Evolutionary conservation across 2,113 vertebrate genomes (phyloP).

Genomic region (Syngnathus floridae): DNA sequence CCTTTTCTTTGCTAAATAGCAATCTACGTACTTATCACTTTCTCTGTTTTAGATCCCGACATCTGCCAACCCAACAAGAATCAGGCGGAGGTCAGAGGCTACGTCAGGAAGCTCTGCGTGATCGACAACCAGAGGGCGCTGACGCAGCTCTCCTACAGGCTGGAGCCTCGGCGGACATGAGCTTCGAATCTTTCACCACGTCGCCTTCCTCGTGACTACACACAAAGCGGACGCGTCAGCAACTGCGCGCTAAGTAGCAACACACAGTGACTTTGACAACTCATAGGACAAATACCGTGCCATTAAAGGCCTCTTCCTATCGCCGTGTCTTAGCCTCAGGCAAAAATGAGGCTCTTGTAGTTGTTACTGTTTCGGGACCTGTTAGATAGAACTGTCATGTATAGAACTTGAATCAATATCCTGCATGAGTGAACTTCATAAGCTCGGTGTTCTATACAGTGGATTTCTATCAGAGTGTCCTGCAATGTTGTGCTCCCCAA

Average conservation of each 20-base stretch:
- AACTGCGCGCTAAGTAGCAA: conserved; percentile 41
- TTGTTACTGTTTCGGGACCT: conserved; percentile 47
- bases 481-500: conserved; percentile 42
- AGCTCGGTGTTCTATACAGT: conserved; percentile 62
- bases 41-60: conserved; percentile 77
- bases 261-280: conserved; percentile 30
- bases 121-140: conserved; percentile 98
- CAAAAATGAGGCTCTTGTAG: conserved; percentile 29
- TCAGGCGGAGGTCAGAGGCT: conserved; percentile 90
- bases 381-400: conserved; percentile 61
- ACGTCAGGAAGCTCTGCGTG: conserved; percentile 93
- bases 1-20: not conserved
- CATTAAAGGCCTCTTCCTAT: conserved; percentile 48
- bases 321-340: conserved; percentile 30
- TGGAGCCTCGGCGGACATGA: conserved; percentile 90
- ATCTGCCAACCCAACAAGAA: conserved; percentile 91
- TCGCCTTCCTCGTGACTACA: conserved; percentile 45
- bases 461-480: conserved; percentile 58
- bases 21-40: conserved; percentile 4
- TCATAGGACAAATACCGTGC: conserved; percentile 53
- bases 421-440: conserved; percentile 58
- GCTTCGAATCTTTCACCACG: conserved; percentile 29
- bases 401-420: conserved; percentile 60
- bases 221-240: conserved; percentile 3
- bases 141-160: conserved; percentile 92